A percentile compares a stretch with the other conserved stretches of the same genome.
Evolutionary conservation across 2,113 vertebrate species (phyloP).

Genomic region (Columba janthina): DNA sequence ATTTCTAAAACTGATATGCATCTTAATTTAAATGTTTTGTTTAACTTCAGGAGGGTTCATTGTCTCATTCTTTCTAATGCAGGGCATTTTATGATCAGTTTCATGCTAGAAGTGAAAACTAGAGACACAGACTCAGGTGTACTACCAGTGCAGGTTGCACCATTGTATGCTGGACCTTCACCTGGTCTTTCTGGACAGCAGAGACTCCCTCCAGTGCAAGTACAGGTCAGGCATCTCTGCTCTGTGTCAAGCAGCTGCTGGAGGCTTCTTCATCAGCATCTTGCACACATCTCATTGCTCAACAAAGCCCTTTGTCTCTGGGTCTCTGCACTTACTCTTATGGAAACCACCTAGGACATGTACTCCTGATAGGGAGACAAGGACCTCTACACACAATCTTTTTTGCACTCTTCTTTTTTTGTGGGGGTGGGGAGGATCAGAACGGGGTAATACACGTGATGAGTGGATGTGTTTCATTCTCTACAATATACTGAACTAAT

Average conservation of each 20-base stretch:
- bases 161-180: background rate
- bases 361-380: background rate
- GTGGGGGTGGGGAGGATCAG: background rate
- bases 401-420: background rate
- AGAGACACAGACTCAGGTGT: background rate
- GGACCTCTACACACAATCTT: background rate
- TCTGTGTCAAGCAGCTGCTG: background rate
- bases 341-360: rapidly evolving
- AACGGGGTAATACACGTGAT: background rate
- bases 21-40: background rate
- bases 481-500: background rate
- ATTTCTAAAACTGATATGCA: background rate
- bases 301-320: background rate
- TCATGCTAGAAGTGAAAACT: background rate
- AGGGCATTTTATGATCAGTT: background rate
- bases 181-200: background rate
- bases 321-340: background rate
- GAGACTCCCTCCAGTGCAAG: background rate
- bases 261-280: background rate
- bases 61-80: background rate
- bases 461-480: background rate
- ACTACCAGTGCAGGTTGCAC: background rate
- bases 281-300: background rate
- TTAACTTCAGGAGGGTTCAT: background rate
- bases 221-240: background rate